These are phyloP conservation scores for Eunapius fragilis DNA, from an alignment of 37 sponge, comb jelly and placozoan genomes.

Conservation along the genomic window DNA sequence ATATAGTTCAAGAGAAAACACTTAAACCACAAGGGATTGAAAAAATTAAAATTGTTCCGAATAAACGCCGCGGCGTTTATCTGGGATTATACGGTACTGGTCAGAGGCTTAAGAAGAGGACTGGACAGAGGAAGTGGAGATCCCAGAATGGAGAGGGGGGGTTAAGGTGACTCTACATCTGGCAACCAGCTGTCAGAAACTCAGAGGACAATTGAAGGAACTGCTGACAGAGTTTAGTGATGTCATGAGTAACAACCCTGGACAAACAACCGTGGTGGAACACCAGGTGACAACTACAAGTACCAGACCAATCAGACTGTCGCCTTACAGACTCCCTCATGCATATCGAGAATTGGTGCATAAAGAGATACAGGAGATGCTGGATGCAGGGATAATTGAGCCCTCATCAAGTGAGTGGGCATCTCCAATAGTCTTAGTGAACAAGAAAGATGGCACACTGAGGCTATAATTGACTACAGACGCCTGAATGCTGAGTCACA, in stretches of 20 bases:
- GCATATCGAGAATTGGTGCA: constrained; percentile 27
- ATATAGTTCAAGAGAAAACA: no score
- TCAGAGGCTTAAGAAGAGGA: background rate
- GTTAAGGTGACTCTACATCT: background rate
- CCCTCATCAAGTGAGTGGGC: constrained; percentile 65
- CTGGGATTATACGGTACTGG: no score
- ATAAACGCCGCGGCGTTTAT: no score
- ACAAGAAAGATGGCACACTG: constrained; percentile 54
- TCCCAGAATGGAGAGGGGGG: constrained; percentile 24
- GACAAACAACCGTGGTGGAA: constrained; percentile 25
- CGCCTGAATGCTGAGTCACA: constrained; percentile 39
- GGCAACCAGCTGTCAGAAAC: constrained; percentile 4
- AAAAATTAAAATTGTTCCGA: no score
- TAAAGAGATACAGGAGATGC: constrained; percentile 43
- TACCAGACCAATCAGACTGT: constrained; percentile 25
- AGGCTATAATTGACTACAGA: constrained; percentile 67
- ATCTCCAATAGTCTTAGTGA: constrained; percentile 52
- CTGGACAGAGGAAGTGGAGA: constrained; percentile 8
- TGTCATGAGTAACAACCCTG: constrained; percentile 23
- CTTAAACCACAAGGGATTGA: no score
- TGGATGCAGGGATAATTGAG: constrained; percentile 32
- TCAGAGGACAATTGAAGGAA: constrained; percentile 10
- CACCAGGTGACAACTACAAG: constrained; percentile 15
- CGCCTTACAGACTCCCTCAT: constrained; percentile 47
- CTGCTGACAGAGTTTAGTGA: constrained; percentile 22